Evolutionary conservation across 2,888 invertebrate genomes (phyloP).

Genomic region (Dione vanillae): DNA sequence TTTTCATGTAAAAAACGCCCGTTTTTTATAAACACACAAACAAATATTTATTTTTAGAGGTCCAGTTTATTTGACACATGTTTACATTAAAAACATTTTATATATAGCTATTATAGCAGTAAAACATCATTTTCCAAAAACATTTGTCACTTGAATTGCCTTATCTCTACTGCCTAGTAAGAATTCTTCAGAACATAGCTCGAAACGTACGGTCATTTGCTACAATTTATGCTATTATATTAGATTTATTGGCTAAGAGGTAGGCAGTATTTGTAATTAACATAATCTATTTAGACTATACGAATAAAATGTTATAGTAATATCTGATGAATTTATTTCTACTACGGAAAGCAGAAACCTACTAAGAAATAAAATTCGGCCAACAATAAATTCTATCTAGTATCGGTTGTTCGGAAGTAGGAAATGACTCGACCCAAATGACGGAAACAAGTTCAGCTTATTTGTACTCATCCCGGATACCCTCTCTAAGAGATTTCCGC

Average conservation of each 20-base stretch:
- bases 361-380: conserved; percentile 44
- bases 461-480: conserved; percentile 63
- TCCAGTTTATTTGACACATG: too few species aligned
- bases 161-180: conserved; percentile 42
- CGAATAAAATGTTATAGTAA: not conserved
- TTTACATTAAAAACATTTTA: not conserved
- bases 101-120: not conserved
- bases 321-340: conserved; percentile 14
- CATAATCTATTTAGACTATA: conserved; percentile 41
- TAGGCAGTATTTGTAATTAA: conserved; percentile 45
- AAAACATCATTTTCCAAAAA: not conserved
- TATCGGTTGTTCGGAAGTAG: conserved; percentile 60
- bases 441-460: conserved; percentile 67
- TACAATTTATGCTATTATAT: conserved; percentile 36
- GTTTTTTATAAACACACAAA: too few species aligned
- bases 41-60: too few species aligned
- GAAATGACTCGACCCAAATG: conserved; percentile 67
- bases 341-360: conserved; percentile 7
- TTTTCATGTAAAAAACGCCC: too few species aligned
- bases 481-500: conserved; percentile 57
- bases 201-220: conserved; percentile 46
- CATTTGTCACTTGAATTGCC: conserved; percentile 25
- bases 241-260: conserved; percentile 36
- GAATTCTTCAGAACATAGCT: conserved; percentile 44
- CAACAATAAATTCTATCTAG: conserved; percentile 55